These are phyloP conservation scores for Candidula unifasciata DNA, from an alignment of 2,888 invertebrate species.

Conservation along the genomic window DNA sequence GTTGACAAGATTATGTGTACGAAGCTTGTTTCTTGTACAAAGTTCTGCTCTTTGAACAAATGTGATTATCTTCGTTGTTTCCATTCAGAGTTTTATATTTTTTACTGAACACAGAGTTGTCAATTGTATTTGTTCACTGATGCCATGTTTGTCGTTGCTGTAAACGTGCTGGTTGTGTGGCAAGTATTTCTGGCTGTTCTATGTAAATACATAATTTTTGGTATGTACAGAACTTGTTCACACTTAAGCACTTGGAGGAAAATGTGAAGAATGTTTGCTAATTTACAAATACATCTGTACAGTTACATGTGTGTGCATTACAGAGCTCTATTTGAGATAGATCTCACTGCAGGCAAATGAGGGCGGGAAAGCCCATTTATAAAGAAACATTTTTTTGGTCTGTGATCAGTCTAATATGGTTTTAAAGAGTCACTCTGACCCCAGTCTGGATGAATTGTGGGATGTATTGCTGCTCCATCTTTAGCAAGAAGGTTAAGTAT, in stretches of 20 bases:
- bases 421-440: too few relatives aligned
- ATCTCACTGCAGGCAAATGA: background rate
- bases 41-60: conserved; percentile 44
- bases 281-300: background rate
- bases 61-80: conserved; percentile 51
- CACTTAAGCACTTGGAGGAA: too few relatives aligned
- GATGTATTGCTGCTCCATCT: too few relatives aligned
- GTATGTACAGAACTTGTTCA: conserved; percentile 29
- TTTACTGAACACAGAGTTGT: conserved; percentile 45
- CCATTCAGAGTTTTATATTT: conserved; percentile 54
- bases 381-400: background rate
- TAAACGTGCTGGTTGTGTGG: conserved; percentile 38
- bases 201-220: conserved; percentile 39
- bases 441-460: too few relatives aligned
- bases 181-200: background rate
- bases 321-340: conserved; percentile 19
- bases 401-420: too few relatives aligned
- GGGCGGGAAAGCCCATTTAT: background rate
- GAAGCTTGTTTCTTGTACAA: conserved; percentile 42
- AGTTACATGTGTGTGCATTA: background rate
- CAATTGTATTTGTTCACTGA: conserved; percentile 44
- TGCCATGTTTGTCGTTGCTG: conserved; percentile 37
- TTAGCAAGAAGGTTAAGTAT: too few relatives aligned
- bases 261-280: background rate
- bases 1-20: conserved; percentile 24